Conservation (phyloP, 2,113 vertebrate species). For the Peromyscus polionotus region DNA sequence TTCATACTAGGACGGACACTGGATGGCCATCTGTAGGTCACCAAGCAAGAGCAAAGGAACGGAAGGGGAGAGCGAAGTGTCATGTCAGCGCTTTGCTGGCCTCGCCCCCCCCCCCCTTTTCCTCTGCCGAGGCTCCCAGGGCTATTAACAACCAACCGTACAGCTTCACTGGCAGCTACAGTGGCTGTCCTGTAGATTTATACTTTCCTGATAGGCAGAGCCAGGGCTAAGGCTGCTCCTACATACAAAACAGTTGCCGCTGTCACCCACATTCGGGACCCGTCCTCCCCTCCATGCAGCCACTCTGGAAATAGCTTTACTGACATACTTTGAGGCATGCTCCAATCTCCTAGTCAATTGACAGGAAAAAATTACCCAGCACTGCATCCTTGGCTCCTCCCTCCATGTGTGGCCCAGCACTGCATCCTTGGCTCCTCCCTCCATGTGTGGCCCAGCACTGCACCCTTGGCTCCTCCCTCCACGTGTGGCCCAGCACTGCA, state of each 20-base stretch:
- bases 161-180: background rate
- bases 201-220: background rate
- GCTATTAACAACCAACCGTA: background rate
- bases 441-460: background rate
- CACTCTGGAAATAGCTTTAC: background rate
- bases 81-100: background rate
- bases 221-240: background rate
- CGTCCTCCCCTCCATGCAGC: background rate
- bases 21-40: background rate
- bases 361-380: background rate
- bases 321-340: background rate
- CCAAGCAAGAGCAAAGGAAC: background rate
- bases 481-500: background rate
- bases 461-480: background rate
- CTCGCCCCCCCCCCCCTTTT: fast-evolving
- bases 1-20: background rate
- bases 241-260: background rate
- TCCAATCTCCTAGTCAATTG: background rate
- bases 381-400: background rate
- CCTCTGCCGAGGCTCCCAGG: background rate
- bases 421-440: background rate
- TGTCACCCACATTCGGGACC: background rate
- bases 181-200: background rate
- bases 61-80: background rate
- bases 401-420: too few relatives aligned